phyloP scores from a whole-genome alignment of 2,797 vertebrate species.

The Acipenser transmontanus region DNA sequence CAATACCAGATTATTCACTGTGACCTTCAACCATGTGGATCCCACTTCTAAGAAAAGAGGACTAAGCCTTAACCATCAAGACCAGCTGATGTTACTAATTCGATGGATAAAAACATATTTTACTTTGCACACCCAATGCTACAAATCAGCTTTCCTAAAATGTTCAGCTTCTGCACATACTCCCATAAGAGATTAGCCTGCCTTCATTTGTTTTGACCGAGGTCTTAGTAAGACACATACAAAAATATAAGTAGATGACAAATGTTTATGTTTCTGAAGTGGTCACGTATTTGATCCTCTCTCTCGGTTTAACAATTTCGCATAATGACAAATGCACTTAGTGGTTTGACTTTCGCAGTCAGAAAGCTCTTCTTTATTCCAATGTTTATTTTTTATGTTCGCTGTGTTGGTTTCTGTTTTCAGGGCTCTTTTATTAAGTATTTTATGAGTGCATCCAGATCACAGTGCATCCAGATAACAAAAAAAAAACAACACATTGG shows the following conservation, averaged over 20 bases:
- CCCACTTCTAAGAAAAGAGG: too few relatives aligned
- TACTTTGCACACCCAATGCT: too few relatives aligned
- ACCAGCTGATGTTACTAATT: too few relatives aligned
- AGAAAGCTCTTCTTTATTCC: not conserved
- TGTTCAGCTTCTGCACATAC: slow-evolving; percentile 11
- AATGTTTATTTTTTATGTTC: not conserved
- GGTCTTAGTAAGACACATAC: slow-evolving; percentile 56
- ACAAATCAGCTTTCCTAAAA: slow-evolving; percentile 20
- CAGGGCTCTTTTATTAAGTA: too few relatives aligned
- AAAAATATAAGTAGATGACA: slow-evolving; percentile 70
- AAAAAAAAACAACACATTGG: too few relatives aligned
- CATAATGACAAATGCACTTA: slow-evolving; percentile 59
- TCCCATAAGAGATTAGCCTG: slow-evolving; percentile 55
- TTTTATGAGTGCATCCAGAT: too few relatives aligned
- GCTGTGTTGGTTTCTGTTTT: too few relatives aligned
- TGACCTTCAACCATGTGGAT: too few relatives aligned
- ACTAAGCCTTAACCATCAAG: too few relatives aligned
- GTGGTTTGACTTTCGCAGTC: slow-evolving; percentile 51
- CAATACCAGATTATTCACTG: too few relatives aligned
- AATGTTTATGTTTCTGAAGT: slow-evolving; percentile 71
- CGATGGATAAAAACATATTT: too few relatives aligned
- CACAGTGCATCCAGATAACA: too few relatives aligned
- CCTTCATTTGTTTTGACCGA: slow-evolving; percentile 36
- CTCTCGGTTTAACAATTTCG: slow-evolving; percentile 53
- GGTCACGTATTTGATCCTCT: slow-evolving; percentile 62